Base-by-base conservation (phyloP, 2,113 vertebrate genomes). In the Dromas ardeola region DNA sequence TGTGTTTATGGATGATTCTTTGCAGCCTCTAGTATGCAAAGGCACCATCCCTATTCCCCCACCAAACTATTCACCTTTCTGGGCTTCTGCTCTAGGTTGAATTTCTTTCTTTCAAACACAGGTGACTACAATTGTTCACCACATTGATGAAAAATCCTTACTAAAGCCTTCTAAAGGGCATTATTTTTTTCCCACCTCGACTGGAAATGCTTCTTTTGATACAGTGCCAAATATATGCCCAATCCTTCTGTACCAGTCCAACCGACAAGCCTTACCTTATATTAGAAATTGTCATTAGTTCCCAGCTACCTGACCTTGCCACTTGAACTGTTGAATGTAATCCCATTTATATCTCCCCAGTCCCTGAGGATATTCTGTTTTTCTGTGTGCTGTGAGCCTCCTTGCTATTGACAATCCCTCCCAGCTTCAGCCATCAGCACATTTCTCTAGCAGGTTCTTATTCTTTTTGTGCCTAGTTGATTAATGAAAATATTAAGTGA, bases 401-500 rank as follows among this genome's bases (percentile, higher is more conserved):
- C 88, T 86, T 52, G 66, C 71, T 94, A 81, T 92, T 43, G 96
- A 96, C 79, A 90, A 88, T 78, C 82, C 29, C 71, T 95, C 88
- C 82, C 63, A 86, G 47, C 80, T 81, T 66, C 82, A 88, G 71
- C 42, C 90, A 80, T 62, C 95, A 94, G 88, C 88, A 88, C 88
- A 67, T 83, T 95, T 86, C 67, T 88, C 79, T 47, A 93, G 72
- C 67, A 90, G 50, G n/a, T 90, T 89, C 84, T 76, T 77, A 81
- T 17, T 95, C 89, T 86, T 95, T 88, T 74, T 83, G 63, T 88
- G 63, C 79, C 63, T 73, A 56, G 56, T 56, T 96, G 93, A 96
- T 95, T 96, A 97, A 95, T 91, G 87, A 85, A 96, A 96, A 95
- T 94, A 96, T 88, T 83, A 96, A 88, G 45, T 66, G 42, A 67